phyloP scores from a whole-genome alignment of 2,888 invertebrate genomes.

The Linyphia triangularis region DNA sequence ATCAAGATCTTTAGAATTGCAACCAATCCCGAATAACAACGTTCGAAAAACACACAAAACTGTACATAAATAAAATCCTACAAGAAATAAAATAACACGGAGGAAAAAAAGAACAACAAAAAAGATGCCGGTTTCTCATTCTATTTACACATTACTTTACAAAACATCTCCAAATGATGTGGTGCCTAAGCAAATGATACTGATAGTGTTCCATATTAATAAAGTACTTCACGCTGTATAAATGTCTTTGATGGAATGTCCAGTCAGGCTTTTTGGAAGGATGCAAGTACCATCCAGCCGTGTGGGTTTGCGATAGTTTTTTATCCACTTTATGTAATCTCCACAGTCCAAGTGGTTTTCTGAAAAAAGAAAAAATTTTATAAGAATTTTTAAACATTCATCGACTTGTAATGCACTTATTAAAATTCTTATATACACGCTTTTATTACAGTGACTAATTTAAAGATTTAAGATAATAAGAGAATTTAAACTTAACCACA shows the following conservation, averaged over 20 bases:
- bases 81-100: conserved; percentile 4
- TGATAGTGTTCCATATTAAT: not conserved
- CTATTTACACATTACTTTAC: conserved; percentile 1
- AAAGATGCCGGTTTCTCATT: not conserved
- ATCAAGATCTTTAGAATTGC: not conserved
- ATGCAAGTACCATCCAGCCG: conserved; percentile 13
- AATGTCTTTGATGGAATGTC: conserved; percentile 22
- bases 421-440: no score
- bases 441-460: no score
- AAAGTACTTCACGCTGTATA: not conserved
- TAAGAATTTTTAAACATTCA: not conserved
- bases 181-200: conserved; percentile 21
- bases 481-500: no score
- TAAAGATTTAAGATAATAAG: no score
- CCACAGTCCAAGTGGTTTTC: conserved; percentile 46
- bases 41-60: not conserved
- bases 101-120: not conserved
- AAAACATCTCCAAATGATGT: not conserved
- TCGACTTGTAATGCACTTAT: no score
- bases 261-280: conserved; percentile 10
- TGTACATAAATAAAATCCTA: not conserved
- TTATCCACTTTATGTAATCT: conserved; percentile 49
- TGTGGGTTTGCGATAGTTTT: not conserved
- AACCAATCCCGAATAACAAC: conserved; percentile 2
- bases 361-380: conserved; percentile 1